Conservation (phyloP, 2,888 invertebrate genomes). For the Spilosoma lubricipeda region DNA sequence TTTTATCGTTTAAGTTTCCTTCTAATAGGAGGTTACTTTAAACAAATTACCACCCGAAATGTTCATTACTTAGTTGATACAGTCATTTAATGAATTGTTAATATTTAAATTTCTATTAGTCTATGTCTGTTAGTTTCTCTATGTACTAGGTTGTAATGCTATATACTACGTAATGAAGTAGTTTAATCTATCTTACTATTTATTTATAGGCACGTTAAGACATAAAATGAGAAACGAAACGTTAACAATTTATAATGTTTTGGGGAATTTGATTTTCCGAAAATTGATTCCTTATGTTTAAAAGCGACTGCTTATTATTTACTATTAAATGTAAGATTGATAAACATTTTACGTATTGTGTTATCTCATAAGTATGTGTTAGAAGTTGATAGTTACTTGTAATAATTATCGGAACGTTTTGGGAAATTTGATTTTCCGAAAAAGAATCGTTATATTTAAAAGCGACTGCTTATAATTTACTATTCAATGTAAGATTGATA, state of each 20-base stretch:
- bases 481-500: no score
- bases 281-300: not conserved
- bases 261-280: not conserved
- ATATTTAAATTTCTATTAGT: constrained; percentile 19
- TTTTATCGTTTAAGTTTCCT: constrained; percentile 32
- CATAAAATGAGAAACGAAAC: not conserved
- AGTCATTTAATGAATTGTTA: constrained; percentile 35
- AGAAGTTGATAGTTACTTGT: not conserved
- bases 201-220: not conserved
- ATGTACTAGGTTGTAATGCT: no score
- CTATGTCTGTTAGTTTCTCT: not conserved
- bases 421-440: no score
- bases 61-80: constrained; percentile 41
- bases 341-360: not conserved
- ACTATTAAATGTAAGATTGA: not conserved
- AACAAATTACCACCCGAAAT: constrained; percentile 46
- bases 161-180: not conserved
- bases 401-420: not conserved
- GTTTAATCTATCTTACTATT: not conserved
- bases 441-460: no score
- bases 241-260: not conserved
- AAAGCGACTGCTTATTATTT: no score
- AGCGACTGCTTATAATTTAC: no score
- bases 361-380: not conserved
- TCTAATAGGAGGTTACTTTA: constrained; percentile 37